Base-by-base conservation (phyloP, 1,140 invertebrate species). In the Ceratina australensis region DNA sequence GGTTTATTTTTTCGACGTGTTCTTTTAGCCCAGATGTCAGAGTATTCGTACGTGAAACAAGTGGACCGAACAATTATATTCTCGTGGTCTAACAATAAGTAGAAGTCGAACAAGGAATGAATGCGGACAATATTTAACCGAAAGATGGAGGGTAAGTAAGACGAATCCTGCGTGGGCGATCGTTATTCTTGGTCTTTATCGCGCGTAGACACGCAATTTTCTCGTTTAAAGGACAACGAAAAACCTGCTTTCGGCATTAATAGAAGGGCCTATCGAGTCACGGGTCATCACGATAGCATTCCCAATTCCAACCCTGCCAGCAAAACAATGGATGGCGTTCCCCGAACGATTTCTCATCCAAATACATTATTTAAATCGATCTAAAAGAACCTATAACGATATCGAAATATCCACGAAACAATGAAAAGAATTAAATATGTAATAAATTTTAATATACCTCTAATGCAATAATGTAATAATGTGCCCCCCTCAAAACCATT, bases 141-240 rank as follows among this genome's bases (percentile, higher is more conserved):
- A 12, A 65, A 64, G 20, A 22, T 0, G 20, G 4, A 24, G 47
- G 28, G 18, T 49, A 10, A 15, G n/a, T 18, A 56, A 20, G 22
- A 47, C 22, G 16, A 65, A 65, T 42, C 18, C n/a, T 42, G n/a
- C 20, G 63, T 49, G 42, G 63, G 20, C 7, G 63, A 47, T 47
- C 63, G 5, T 16, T 47, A 47, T 15, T 20, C 33, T 64, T 57
- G 56, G 20, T 2, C 20, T 13, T n/a, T 4, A 65, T 65, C 63
- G 47, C 22, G 3, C 20, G 7, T 16, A 5, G 63, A 50, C 63
- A 69, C 52, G 67, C 67, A 16, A 69, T 16, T 69, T 24, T 57
- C 52, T 57, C 67, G 20, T 47, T 57, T 13, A 42, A 69, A 28
- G 47, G 49, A 66, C 49, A 66, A 66, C 49, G 33, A 52, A 52